A percentile compares a stretch with the other conserved stretches of the same genome.
Evolutionary conservation across 2,888 invertebrate genomes (phyloP).

Genomic region (Blera fallax): DNA sequence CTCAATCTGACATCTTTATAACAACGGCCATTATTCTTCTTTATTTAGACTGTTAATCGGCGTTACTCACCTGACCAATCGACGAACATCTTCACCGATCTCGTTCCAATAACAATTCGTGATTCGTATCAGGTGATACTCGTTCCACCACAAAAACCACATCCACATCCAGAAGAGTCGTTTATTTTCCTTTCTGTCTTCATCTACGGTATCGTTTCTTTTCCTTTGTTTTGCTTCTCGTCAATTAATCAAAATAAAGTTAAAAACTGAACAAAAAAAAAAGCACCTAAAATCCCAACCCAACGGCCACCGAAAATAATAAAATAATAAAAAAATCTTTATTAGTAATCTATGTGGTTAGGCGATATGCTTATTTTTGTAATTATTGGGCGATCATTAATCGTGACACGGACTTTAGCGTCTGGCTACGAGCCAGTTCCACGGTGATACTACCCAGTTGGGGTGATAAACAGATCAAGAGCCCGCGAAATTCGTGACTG

Average conservation of each 20-base stretch:
- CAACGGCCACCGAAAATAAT: background rate
- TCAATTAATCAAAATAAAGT: background rate
- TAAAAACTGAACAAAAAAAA: background rate
- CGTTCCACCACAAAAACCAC: background rate
- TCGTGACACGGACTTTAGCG: slow-evolving; percentile 58
- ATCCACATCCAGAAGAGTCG: background rate
- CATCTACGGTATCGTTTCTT: background rate
- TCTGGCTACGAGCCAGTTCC: slow-evolving; percentile 32
- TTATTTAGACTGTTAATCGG: background rate
- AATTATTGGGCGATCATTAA: slow-evolving; percentile 58
- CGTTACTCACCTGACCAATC: background rate
- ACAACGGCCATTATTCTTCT: background rate
- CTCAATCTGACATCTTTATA: background rate
- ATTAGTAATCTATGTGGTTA: slow-evolving; percentile 6
- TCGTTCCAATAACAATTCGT: background rate
- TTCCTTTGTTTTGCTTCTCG: background rate
- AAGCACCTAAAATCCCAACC: too few relatives aligned
- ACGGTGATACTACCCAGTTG: background rate
- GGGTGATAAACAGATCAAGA: slow-evolving; percentile 26
- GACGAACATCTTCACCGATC: background rate
- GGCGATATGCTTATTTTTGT: slow-evolving; percentile 53
- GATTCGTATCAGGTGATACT: background rate
- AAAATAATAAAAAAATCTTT: background rate
- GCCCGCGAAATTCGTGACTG: slow-evolving; percentile 30
- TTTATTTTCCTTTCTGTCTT: background rate